A percentile compares a stretch with the other conserved stretches of the same genome.
phyloP scores from a whole-genome alignment of 2,888 invertebrate genomes.

The Patella ulyssiponensis region DNA sequence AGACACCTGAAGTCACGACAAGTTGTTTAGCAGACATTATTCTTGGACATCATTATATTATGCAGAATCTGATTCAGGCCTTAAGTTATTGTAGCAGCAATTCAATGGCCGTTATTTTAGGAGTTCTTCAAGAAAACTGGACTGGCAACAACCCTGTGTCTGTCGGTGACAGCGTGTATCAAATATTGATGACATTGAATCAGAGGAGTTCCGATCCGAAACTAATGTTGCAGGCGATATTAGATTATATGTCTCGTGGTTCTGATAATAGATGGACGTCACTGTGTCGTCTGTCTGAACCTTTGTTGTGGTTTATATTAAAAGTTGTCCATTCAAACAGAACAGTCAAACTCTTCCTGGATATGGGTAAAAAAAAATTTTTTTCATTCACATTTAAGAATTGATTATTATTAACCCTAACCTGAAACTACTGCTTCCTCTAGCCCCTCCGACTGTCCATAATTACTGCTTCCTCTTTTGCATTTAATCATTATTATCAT shows the following conservation, averaged over 20 bases:
- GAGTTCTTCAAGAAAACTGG: conserved; percentile 58
- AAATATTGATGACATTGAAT: conserved; percentile 84
- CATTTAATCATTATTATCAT: too few species aligned
- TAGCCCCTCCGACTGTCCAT: too few species aligned
- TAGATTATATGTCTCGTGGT: conserved; percentile 78
- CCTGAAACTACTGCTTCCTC: neutral
- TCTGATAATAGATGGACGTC: conserved; percentile 43
- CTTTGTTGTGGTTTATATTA: conserved; percentile 86
- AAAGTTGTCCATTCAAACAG: conserved; percentile 85
- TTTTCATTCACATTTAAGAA: neutral
- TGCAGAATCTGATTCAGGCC: conserved; percentile 86
- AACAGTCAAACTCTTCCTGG: conserved; percentile 82
- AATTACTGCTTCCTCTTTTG: too few species aligned
- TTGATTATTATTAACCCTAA: neutral
- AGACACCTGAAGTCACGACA: conserved; percentile 49
- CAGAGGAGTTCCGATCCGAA: conserved; percentile 83
- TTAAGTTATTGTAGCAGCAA: conserved; percentile 84
- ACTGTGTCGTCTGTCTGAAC: conserved; percentile 83
- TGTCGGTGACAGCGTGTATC: conserved; percentile 90
- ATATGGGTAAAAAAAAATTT: conserved; percentile 75
- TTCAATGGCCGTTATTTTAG: conserved; percentile 80
- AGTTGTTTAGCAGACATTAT: conserved; percentile 65
- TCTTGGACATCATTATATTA: conserved; percentile 77
- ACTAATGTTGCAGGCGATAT: conserved; percentile 84
- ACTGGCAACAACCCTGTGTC: conserved; percentile 77